These are phyloP conservation scores for Chironomus striatipennis DNA, from an alignment of 1,140 invertebrate genomes.

Conservation along the genomic window DNA sequence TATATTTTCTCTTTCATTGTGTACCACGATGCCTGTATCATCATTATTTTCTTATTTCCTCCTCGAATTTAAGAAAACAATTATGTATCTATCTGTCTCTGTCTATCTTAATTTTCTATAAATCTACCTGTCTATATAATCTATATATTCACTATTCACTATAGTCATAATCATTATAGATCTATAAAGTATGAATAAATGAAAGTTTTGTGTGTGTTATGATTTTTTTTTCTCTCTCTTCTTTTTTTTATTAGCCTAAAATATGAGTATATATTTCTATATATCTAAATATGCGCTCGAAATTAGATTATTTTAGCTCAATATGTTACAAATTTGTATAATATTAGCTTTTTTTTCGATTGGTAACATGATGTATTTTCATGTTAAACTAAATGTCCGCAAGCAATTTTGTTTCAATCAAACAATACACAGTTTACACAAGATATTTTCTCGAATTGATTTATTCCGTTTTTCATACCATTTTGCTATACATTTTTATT, in stretches of 20 bases:
- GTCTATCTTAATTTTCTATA: no score
- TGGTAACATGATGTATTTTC: not conserved
- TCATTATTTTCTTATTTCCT: no score
- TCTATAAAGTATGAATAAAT: no score
- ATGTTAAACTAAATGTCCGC: slow-evolving; percentile 12
- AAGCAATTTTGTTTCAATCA: not conserved
- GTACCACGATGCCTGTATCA: no score
- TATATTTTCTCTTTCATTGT: no score
- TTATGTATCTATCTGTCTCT: no score
- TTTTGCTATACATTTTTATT: no score
- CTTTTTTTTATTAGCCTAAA: not conserved
- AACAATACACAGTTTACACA: slow-evolving; percentile 8
- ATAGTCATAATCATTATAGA: no score
- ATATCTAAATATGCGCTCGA: not conserved
- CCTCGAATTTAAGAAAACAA: no score
- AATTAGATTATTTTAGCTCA: slow-evolving; percentile 9
- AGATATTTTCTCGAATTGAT: not conserved
- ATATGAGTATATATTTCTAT: not conserved
- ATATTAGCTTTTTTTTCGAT: not conserved
- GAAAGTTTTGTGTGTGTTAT: not conserved
- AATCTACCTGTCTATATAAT: no score
- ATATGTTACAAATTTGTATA: slow-evolving; percentile 15
- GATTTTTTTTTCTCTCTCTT: slow-evolving; percentile 5
- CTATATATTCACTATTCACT: no score
- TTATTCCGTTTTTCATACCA: not conserved